phyloP scores from a whole-genome alignment of 1,140 invertebrate species.

The Pogonognathellus flavescens region DNA sequence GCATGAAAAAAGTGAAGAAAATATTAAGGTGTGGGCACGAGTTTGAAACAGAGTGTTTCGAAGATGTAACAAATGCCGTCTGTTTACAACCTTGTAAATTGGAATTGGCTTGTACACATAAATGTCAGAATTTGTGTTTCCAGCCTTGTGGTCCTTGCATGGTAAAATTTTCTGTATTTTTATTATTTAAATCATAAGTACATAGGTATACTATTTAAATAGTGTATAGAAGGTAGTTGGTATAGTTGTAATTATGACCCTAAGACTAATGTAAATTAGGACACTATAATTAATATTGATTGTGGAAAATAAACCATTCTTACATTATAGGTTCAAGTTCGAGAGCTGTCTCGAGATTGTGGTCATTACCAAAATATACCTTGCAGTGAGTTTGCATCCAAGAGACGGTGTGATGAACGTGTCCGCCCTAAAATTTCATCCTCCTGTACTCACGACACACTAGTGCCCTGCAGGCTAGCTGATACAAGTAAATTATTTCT shows the following conservation, averaged over 20 bases:
- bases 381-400: constrained; percentile 51
- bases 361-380: constrained; percentile 54
- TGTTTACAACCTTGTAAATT: constrained; percentile 56
- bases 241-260: too few species aligned
- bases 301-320: too few species aligned
- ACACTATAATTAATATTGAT: too few species aligned
- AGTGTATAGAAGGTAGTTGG: too few species aligned
- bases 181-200: too few species aligned
- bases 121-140: constrained; percentile 60
- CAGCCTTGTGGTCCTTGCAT: constrained; percentile 63
- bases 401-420: constrained; percentile 53
- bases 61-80: not conserved
- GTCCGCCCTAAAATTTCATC: constrained; percentile 28
- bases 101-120: constrained; percentile 59
- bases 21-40: constrained; percentile 56
- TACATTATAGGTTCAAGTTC: constrained; percentile 52
- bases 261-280: too few species aligned
- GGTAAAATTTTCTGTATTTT: too few species aligned
- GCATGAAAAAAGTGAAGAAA: constrained; percentile 37
- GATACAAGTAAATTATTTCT: constrained; percentile 52
- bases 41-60: constrained; percentile 37
- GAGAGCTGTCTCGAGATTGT: constrained; percentile 50
- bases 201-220: too few species aligned
- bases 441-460: constrained; percentile 56
- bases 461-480: constrained; percentile 58